Conservation (phyloP, 2,888 invertebrate genomes). For the Xanthorhoe designata region DNA sequence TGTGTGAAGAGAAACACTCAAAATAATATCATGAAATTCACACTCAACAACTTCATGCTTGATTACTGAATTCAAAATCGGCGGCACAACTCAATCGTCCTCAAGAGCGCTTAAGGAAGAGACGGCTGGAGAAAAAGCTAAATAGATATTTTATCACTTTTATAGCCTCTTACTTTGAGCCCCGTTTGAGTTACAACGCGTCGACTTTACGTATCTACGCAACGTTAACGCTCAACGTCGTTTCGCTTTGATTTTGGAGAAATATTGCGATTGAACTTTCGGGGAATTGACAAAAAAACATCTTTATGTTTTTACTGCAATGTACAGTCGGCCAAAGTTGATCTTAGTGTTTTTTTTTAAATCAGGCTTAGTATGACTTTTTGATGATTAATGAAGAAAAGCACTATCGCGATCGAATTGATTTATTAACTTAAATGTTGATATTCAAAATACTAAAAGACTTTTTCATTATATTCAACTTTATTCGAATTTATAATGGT, state of each 20-base stretch:
- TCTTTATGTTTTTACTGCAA: not conserved
- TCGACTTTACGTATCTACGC: slow-evolving; percentile 53
- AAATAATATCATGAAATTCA: no score
- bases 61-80: not conserved
- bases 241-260: slow-evolving; percentile 44
- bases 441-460: no score
- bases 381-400: no score
- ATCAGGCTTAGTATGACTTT: no score
- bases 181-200: slow-evolving; percentile 69
- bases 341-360: not conserved
- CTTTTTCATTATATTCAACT: no score
- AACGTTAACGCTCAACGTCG: slow-evolving; percentile 47
- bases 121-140: slow-evolving; percentile 71
- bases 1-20: no score
- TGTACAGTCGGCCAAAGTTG: not conserved
- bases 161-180: slow-evolving; percentile 77
- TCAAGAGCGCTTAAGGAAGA: slow-evolving; percentile 43
- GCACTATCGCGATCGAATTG: no score
- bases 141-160: slow-evolving; percentile 84
- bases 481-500: no score
- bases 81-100: slow-evolving; percentile 18
- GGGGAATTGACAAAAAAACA: slow-evolving; percentile 13
- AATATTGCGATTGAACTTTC: slow-evolving; percentile 38
- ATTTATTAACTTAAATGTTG: no score
- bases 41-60: not conserved